Conservation (phyloP, 2,113 vertebrate genomes). For the Sapajus apella region DNA sequence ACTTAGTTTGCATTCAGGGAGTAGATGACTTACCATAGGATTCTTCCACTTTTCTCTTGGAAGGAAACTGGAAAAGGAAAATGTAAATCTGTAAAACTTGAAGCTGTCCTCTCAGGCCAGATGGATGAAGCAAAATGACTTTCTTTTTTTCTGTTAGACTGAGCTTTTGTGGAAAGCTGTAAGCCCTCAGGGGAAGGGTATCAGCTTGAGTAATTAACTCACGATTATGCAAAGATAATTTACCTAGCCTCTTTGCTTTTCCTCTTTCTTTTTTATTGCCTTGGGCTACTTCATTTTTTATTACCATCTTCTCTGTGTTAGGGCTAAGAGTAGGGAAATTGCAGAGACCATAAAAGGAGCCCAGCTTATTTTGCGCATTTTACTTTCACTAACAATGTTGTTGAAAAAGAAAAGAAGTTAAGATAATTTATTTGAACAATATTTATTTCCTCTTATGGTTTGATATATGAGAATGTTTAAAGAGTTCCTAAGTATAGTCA, state of each 20-base stretch:
- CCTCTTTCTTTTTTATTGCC: conserved; percentile 33
- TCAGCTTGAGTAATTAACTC: conserved; percentile 70
- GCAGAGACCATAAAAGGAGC: not conserved
- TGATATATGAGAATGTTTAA: conserved; percentile 7
- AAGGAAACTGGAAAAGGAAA: conserved; percentile 26
- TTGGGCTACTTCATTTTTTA: conserved; percentile 60
- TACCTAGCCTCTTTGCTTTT: conserved; percentile 59
- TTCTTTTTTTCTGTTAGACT: not conserved
- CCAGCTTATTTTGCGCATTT: not conserved
- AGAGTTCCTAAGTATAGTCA: not conserved
- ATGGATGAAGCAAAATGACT: not conserved
- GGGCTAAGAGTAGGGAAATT: not conserved
- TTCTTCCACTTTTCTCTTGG: not conserved
- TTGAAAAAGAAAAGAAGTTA: conserved; percentile 36
- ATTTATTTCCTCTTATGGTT: conserved; percentile 24
- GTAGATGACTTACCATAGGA: not conserved
- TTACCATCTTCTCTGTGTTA: not conserved
- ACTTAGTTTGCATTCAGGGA: not conserved
- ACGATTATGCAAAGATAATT: conserved; percentile 70
- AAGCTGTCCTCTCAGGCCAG: not conserved
- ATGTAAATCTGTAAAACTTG: not conserved
- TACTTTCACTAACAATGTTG: conserved; percentile 33
- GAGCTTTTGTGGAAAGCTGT: conserved; percentile 47
- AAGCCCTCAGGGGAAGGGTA: conserved; percentile 37
- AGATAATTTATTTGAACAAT: conserved; percentile 12